phyloP scores from a whole-genome alignment of 2,888 invertebrate species.

The Ophioninae sp. region DNA sequence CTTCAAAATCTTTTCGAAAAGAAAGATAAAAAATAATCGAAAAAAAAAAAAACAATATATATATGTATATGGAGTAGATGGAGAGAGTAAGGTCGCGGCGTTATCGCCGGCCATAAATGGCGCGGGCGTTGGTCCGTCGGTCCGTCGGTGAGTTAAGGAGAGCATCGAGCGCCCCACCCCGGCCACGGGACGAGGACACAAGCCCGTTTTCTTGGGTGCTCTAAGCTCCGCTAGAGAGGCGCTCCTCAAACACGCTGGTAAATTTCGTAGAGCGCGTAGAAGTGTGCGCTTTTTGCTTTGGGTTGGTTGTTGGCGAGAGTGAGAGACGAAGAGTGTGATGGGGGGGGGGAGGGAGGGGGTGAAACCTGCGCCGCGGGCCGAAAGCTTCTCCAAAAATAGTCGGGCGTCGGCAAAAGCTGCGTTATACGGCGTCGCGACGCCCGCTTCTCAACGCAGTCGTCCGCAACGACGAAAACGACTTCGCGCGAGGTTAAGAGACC shows the following conservation, averaged over 20 bases:
- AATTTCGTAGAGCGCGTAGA: constrained; percentile 7
- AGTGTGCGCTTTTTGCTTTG: constrained; percentile 8
- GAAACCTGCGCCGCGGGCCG: constrained; percentile 66
- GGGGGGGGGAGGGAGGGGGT: constrained; percentile 14
- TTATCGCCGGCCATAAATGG: constrained; percentile 79
- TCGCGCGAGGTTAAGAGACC: background rate
- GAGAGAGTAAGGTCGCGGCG: constrained; percentile 54
- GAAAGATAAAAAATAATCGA: constrained; percentile 1
- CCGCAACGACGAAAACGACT: constrained; percentile 9
- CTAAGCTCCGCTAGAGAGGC: background rate
- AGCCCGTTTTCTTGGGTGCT: constrained; percentile 31
- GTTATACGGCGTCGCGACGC: constrained; percentile 69
- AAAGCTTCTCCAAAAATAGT: constrained; percentile 79
- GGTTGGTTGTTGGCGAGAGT: background rate
- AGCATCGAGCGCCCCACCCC: constrained; percentile 60
- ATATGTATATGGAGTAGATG: constrained; percentile 59
- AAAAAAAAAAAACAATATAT: too few species aligned
- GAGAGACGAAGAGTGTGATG: constrained; percentile 42
- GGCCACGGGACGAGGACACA: constrained; percentile 47
- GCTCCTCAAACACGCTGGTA: background rate
- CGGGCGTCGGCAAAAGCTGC: constrained; percentile 69
- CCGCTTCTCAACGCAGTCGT: constrained; percentile 19
- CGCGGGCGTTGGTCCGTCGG: constrained; percentile 78
- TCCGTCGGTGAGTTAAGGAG: constrained; percentile 35
- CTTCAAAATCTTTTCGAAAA: background rate